phyloP scores from a whole-genome alignment of 2,888 invertebrate genomes.

The Calephelis perditalis region DNA sequence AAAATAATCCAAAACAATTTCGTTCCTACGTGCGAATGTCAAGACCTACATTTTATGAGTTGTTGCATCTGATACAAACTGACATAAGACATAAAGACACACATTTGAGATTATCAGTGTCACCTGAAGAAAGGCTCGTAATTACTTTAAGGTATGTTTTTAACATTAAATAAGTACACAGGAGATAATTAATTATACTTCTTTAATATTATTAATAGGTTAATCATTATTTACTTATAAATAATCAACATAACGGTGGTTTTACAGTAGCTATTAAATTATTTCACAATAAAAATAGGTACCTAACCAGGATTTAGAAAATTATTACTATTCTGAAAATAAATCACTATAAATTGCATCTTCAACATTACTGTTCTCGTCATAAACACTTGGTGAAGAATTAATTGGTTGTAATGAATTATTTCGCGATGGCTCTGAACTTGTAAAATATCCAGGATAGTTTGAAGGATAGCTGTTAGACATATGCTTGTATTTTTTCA shows the following conservation, averaged over 20 bases:
- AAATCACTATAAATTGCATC: conserved; percentile 30
- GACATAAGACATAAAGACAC: conserved; percentile 28
- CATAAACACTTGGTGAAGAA: conserved; percentile 30
- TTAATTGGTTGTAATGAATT: conserved; percentile 27
- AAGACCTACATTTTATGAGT: conserved; percentile 29
- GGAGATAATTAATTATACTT: conserved; percentile 23
- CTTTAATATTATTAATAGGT: conserved; percentile 22
- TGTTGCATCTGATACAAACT: conserved; percentile 29
- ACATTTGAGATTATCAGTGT: conserved; percentile 30
- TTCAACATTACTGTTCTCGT: conserved; percentile 29
- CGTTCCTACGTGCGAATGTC: conserved; percentile 30
- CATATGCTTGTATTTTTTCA: conserved; percentile 28
- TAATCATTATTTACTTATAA: conserved; percentile 22
- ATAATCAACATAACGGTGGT: conserved; percentile 18
- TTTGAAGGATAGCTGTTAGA: conserved; percentile 27
- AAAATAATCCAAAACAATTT: conserved; percentile 30
- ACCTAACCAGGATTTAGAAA: conserved; percentile 14
- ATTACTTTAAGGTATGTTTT: conserved; percentile 29
- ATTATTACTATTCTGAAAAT: conserved; percentile 25
- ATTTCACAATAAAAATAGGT: conserved; percentile 19
- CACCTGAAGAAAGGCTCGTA: conserved; percentile 30
- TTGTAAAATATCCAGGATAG: conserved; percentile 31
- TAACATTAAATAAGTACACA: conserved; percentile 19
- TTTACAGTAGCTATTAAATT: conserved; percentile 15
- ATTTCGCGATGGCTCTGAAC: conserved; percentile 30